Percentiles rank a stretch among this genome's conserved stretches.
phyloP scores from a whole-genome alignment of 2,113 vertebrate genomes.

The Mirza zaza region DNA sequence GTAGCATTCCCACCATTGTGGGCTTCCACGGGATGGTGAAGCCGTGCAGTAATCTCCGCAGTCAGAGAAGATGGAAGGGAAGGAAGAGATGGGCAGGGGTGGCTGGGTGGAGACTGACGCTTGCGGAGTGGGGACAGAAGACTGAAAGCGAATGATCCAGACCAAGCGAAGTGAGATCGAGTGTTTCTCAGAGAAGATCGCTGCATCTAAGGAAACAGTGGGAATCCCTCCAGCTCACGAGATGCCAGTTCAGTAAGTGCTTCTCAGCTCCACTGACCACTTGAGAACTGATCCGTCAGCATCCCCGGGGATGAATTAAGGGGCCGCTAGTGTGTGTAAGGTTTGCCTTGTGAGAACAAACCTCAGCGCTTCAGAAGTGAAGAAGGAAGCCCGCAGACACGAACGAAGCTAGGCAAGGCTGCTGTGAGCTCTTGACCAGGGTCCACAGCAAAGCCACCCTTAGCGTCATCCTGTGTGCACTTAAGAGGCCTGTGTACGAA shows the following conservation, averaged over 20 bases:
- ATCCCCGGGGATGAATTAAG: background rate
- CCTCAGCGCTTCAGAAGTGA: background rate
- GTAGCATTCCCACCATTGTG: no score
- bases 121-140: background rate
- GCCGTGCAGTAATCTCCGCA: background rate
- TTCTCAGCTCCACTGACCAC: background rate
- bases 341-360: background rate
- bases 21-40: background rate
- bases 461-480: fast-evolving
- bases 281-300: background rate
- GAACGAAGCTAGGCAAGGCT: background rate
- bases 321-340: background rate
- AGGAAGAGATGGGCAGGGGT: background rate
- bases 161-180: background rate
- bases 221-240: background rate
- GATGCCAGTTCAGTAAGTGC: background rate
- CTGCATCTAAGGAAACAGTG: background rate
- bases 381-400: background rate
- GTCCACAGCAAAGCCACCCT: background rate
- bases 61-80: background rate
- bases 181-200: background rate
- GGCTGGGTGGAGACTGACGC: background rate
- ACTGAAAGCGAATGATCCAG: background rate
- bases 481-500: background rate
- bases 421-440: background rate